Evolutionary conservation across 1,140 invertebrate genomes (phyloP).

Genomic region (Sycophila sp.): DNA sequence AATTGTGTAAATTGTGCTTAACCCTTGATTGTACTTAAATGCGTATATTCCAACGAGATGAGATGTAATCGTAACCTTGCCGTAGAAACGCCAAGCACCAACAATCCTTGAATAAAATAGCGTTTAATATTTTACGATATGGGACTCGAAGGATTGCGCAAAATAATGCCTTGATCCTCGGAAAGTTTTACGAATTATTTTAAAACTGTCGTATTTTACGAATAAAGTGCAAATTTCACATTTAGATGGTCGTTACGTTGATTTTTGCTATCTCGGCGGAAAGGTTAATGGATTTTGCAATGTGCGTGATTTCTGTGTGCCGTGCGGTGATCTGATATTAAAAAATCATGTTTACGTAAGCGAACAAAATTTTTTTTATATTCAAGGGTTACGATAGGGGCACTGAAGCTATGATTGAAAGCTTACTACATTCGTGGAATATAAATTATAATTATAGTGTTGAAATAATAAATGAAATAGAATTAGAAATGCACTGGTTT

Average conservation of each 20-base stretch:
- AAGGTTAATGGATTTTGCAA: background rate
- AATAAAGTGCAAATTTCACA: background rate
- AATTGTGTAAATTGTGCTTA: too few relatives aligned
- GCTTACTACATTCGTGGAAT: background rate
- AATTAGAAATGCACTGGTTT: slow-evolving; percentile 3
- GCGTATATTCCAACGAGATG: too few relatives aligned
- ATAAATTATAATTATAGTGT: background rate
- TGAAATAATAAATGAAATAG: slow-evolving; percentile 1
- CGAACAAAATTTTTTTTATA: background rate
- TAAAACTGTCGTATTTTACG: background rate
- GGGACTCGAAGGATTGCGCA: background rate
- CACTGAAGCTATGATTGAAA: too few relatives aligned
- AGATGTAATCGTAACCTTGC: too few relatives aligned
- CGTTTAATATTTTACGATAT: background rate
- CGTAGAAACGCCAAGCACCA: too few relatives aligned
- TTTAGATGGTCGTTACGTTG: background rate
- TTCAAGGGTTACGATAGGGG: background rate
- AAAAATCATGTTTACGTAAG: background rate
- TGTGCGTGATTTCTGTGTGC: background rate
- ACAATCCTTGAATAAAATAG: background rate
- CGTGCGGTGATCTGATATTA: background rate
- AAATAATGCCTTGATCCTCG: background rate
- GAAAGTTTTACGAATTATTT: background rate
- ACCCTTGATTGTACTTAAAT: too few relatives aligned
- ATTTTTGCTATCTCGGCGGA: background rate